Percentiles rank a stretch among this genome's conserved stretches.
Conservation (phyloP, 2,113 vertebrate genomes). For the Cheilinus undulatus region DNA sequence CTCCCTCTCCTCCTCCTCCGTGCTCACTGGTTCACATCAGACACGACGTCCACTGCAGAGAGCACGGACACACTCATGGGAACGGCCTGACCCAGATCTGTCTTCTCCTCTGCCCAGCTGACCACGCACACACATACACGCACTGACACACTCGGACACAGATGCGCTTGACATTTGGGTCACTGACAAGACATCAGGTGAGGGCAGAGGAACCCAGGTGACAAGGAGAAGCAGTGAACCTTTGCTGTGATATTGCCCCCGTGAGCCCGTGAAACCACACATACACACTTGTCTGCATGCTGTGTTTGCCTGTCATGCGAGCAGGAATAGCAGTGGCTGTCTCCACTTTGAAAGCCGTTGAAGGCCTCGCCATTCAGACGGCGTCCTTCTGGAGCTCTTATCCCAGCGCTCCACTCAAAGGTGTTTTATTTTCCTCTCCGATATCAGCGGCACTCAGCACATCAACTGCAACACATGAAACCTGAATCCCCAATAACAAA, state of each 20-base stretch:
- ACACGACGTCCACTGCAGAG: constrained; percentile 69
- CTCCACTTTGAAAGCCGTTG: constrained; percentile 30
- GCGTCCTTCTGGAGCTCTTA: constrained; percentile 27
- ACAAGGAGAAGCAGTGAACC: constrained; percentile 79
- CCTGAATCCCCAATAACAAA: constrained; percentile 7
- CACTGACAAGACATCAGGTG: constrained; percentile 80
- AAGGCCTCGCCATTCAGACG: constrained; percentile 39
- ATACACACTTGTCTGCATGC: constrained; percentile 1
- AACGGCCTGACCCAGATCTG: constrained; percentile 80
- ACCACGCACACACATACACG: constrained; percentile 50
- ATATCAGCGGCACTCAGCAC: not conserved
- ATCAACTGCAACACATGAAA: constrained; percentile 22
- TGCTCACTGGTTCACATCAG: constrained; percentile 74
- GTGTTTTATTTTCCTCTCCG: constrained; percentile 19
- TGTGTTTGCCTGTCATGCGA: constrained; percentile 54
- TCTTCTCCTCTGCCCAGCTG: constrained; percentile 70
- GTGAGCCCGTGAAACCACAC: constrained; percentile 41
- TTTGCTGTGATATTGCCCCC: constrained; percentile 67
- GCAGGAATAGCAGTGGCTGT: constrained; percentile 22
- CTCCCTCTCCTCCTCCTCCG: constrained; percentile 47
- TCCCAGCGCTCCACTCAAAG: constrained; percentile 12
- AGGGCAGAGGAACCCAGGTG: constrained; percentile 77
- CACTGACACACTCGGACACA: constrained; percentile 45
- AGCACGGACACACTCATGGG: constrained; percentile 73
- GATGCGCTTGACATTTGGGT: constrained; percentile 79